These are phyloP conservation scores for Gymnocheta viridis DNA, from an alignment of 2,888 invertebrate genomes.

Conservation along the genomic window DNA sequence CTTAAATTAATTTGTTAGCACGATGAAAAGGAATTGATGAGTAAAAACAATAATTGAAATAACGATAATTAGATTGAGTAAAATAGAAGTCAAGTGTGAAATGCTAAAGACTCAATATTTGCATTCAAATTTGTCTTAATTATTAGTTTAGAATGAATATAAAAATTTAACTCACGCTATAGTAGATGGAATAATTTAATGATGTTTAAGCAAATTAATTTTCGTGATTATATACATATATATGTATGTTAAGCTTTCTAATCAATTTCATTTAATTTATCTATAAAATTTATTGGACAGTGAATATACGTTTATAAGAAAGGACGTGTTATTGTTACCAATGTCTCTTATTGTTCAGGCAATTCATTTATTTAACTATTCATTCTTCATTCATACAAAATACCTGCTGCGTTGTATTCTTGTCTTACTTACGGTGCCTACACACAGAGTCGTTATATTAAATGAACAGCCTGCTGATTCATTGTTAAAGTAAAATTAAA, in stretches of 20 bases:
- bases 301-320: slow-evolving; percentile 24
- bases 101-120: slow-evolving; percentile 25
- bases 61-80: background rate
- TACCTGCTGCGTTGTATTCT: slow-evolving; percentile 45
- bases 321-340: slow-evolving; percentile 50
- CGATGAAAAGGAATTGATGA: background rate
- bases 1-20: slow-evolving; percentile 13
- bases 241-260: background rate
- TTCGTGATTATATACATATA: background rate
- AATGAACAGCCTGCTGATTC: slow-evolving; percentile 54
- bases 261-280: slow-evolving; percentile 15
- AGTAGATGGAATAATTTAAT: background rate
- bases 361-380: slow-evolving; percentile 31
- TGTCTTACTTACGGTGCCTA: background rate
- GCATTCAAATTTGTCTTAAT: slow-evolving; percentile 13
- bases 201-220: background rate
- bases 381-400: slow-evolving; percentile 23
- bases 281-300: slow-evolving; percentile 51
- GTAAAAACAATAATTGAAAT: background rate
- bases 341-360: slow-evolving; percentile 42
- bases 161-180: background rate
- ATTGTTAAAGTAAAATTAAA: slow-evolving; percentile 60
- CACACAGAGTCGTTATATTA: background rate
- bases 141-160: background rate
- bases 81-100: slow-evolving; percentile 42